Evolutionary conservation across 1,140 invertebrate species (phyloP).

Genomic region (Acromyrmex charruanus): DNA sequence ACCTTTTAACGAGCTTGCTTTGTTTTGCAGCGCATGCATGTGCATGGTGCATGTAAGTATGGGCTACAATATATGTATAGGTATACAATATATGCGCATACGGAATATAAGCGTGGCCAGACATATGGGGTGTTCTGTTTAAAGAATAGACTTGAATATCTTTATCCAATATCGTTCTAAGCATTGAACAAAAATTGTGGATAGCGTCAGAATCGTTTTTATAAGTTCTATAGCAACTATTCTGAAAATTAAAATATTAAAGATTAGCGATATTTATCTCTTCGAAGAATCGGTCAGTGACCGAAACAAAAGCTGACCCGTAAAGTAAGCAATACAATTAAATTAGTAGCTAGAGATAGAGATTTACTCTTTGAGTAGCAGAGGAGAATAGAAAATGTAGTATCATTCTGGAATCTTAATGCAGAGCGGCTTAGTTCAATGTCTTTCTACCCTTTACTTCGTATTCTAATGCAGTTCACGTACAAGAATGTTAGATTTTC

Average conservation of each 20-base stretch:
- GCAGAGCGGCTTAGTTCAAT: constrained; percentile 51
- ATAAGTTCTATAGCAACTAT: neutral
- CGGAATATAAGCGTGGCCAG: constrained; percentile 74
- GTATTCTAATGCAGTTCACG: constrained; percentile 9
- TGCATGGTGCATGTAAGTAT: constrained; percentile 79
- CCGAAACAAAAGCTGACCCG: neutral
- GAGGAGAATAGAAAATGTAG: constrained; percentile 25
- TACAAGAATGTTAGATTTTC: constrained; percentile 63
- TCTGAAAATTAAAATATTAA: constrained; percentile 12
- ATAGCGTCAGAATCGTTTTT: neutral
- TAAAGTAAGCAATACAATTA: neutral
- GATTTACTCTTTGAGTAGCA: neutral
- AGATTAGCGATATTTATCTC: neutral
- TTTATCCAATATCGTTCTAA: constrained; percentile 16
- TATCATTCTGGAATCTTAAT: constrained; percentile 67
- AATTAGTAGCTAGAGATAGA: neutral
- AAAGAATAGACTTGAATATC: constrained; percentile 16
- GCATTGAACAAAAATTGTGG: neutral
- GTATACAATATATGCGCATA: constrained; percentile 78
- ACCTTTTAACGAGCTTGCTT: constrained; percentile 86
- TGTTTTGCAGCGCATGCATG: constrained; percentile 84
- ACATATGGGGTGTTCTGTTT: constrained; percentile 80
- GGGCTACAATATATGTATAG: constrained; percentile 68
- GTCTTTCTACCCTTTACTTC: neutral
- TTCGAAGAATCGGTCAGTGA: neutral